Conservation (phyloP, 35 echinoderm and acorn worm species). For the Nesometra sesokonis region DNA sequence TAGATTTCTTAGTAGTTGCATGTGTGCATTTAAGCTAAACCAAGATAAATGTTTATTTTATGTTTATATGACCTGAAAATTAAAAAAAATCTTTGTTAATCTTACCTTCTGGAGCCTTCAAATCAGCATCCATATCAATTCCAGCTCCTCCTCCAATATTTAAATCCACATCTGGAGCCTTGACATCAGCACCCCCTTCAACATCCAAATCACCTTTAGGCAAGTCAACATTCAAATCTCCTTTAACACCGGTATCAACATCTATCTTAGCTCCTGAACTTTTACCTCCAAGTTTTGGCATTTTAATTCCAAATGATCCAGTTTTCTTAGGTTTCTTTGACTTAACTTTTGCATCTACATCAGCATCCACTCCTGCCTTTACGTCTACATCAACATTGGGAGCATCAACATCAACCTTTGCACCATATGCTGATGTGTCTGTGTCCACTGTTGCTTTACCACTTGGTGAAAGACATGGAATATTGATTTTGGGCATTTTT, state of each 20-base stretch:
- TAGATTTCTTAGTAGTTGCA: too few species aligned
- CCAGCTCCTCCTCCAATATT: background rate
- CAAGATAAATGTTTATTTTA: too few species aligned
- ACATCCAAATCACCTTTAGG: too few species aligned
- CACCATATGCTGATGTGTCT: background rate
- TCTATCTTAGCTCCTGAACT: background rate
- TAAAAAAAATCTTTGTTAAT: too few species aligned
- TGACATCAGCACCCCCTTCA: background rate
- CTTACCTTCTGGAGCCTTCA: background rate
- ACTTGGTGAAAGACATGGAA: background rate
- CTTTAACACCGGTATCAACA: background rate
- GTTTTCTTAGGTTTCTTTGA: constrained; percentile 6
- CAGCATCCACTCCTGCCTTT: background rate
- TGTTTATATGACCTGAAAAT: too few species aligned
- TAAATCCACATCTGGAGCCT: background rate
- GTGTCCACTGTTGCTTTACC: background rate
- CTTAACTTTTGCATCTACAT: constrained; percentile 20
- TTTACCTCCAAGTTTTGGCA: constrained; percentile 13
- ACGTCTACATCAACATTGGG: background rate
- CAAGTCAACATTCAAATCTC: too few species aligned
- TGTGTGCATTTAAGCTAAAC: too few species aligned
- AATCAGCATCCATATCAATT: background rate
- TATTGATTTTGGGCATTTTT: background rate
- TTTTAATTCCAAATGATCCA: background rate
- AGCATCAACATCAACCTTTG: background rate